These are phyloP conservation scores for Epinephelus malabaricus DNA, from an alignment of 2,797 vertebrate species.

Conservation along the genomic window DNA sequence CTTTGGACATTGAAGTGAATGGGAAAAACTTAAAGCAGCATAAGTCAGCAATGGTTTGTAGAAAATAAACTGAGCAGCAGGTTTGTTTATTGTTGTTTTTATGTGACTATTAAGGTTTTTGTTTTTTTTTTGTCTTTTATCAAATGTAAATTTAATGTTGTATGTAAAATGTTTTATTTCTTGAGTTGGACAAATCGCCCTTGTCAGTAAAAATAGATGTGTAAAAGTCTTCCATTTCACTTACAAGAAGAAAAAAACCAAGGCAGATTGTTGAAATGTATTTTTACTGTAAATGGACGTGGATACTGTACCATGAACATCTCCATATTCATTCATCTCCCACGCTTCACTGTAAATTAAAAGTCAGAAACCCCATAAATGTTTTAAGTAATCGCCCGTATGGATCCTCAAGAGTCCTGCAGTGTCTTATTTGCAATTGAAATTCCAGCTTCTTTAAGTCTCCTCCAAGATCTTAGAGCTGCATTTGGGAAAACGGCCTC, in stretches of 20 bases:
- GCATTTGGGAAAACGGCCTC: constrained; percentile 32
- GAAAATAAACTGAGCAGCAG: background rate
- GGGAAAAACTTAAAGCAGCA: background rate
- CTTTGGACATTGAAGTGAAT: background rate
- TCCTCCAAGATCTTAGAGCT: constrained; percentile 48
- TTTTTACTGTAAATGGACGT: background rate
- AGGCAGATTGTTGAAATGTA: background rate
- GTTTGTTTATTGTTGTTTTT: background rate
- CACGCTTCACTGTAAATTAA: constrained; percentile 23
- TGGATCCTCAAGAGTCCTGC: constrained; percentile 25
- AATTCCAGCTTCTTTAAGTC: constrained; percentile 42
- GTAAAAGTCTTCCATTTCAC: background rate
- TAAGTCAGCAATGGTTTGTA: background rate
- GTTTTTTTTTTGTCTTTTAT: background rate
- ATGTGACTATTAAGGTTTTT: background rate
- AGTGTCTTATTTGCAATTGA: constrained; percentile 54
- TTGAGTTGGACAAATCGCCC: background rate
- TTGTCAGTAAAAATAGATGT: background rate
- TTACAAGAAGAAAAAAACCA: background rate
- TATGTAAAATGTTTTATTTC: background rate
- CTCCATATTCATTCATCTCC: background rate
- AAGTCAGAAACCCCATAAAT: constrained; percentile 55
- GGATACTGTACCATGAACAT: background rate
- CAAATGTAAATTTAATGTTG: background rate
- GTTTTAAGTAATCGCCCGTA: constrained; percentile 28